Base-by-base conservation (phyloP, 2,797 vertebrate species). In the Poeciliopsis infans region DNA sequence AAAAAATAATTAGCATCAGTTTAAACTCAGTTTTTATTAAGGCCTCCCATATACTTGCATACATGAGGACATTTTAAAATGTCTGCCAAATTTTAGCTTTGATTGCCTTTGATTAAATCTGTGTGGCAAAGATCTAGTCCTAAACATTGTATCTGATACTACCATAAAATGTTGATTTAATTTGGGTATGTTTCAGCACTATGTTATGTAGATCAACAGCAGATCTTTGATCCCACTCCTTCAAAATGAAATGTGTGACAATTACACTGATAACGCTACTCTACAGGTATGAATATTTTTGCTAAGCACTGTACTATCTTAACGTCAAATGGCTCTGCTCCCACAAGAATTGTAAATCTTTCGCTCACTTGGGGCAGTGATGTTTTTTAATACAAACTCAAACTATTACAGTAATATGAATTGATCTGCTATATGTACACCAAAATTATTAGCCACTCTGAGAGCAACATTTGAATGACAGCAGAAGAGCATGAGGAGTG, bases 401-500 rank as follows among this genome's bases (percentile, higher is more conserved):
- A 76, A 7, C 74, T 55, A 16, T 39, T 39, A 12, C 13, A n/a
- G 36, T 61, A 45, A 36, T 15, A 25, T 70, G 36, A 41, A 4
- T 10, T 64, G 72, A 55, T 31, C 53, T 57, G 76, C 11, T 25
- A 47, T 79, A 59, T 78, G 46, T 66, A 12, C 39, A 43, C 61
- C 81, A 36, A 79, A 80, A 79, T 64, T 80, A 84, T 80, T 80
- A 89, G 79, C 83, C 85, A 80, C 80, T 76, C 70, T 75, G 69
- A 84, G 72, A 89, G 79, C 59, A 78, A 72, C 49, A 64, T 83
- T 79, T 85, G 66, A 76, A 85, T 86, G 66, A 61, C 55, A 78
- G 71, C 53, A 76, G 55, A 57, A 74, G 77, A 83, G 81, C 72
- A 83, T 66, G 64, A 72, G 73, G 66, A 73, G 49, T 25, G 76